Conservation (phyloP, 2,113 vertebrate species). For the Arenaria interpres region DNA sequence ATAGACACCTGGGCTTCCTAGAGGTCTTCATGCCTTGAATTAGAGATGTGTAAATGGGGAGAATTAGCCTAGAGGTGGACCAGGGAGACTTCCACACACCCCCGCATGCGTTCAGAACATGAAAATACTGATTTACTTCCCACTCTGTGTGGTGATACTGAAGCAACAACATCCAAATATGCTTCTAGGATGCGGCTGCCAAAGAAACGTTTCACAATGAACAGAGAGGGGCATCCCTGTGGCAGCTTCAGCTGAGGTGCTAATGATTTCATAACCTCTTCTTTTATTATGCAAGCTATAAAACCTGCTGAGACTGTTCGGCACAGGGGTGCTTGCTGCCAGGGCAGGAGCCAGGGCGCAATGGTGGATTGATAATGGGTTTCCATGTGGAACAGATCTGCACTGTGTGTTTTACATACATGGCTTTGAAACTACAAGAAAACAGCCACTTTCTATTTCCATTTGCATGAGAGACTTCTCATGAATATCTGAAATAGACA, state of each 20-base stretch:
- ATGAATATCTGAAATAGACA: slow-evolving; percentile 65
- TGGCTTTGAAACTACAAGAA: slow-evolving; percentile 7
- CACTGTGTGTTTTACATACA: background rate
- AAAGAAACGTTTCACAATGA: background rate
- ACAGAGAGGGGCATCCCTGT: slow-evolving; percentile 38
- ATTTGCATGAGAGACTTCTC: slow-evolving; percentile 45
- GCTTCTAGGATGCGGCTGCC: slow-evolving; percentile 11
- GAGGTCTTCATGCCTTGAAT: background rate
- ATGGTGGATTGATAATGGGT: background rate
- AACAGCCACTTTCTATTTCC: slow-evolving; percentile 59
- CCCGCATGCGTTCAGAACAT: background rate
- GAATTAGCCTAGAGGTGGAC: background rate
- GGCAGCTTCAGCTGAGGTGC: slow-evolving; percentile 27
- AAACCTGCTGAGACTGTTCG: background rate
- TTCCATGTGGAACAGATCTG: slow-evolving; percentile 14
- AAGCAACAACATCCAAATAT: background rate
- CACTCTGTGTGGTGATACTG: background rate
- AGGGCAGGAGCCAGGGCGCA: background rate
- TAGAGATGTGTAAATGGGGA: background rate
- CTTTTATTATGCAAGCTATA: background rate
- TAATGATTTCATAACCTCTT: slow-evolving; percentile 56
- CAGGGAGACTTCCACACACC: background rate
- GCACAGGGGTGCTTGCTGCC: background rate
- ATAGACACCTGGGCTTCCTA: background rate
- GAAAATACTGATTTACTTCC: background rate